A percentile compares a stretch with the other conserved stretches of the same genome.
Evolutionary conservation across 2,797 vertebrate genomes (phyloP).

Genomic region (Enteromius radiatus): DNA sequence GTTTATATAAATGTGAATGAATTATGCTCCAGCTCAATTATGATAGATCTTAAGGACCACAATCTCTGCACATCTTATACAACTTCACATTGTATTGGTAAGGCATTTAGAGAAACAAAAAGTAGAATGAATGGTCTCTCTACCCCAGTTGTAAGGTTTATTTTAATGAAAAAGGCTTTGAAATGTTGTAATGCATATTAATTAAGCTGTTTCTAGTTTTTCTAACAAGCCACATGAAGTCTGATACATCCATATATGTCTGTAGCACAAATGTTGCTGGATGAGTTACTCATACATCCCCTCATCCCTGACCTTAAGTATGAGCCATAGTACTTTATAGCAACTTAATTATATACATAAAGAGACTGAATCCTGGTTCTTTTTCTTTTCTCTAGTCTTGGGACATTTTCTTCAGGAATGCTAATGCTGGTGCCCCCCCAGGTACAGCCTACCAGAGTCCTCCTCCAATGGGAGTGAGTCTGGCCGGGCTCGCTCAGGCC

Average conservation of each 20-base stretch:
- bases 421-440: conserved; percentile 92
- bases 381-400: conserved; percentile 82
- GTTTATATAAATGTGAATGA: neutral
- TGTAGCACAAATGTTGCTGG: neutral
- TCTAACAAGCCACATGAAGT: neutral
- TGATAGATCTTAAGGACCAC: neutral
- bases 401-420: conserved; percentile 98
- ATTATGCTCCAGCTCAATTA: neutral
- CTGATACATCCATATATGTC: neutral
- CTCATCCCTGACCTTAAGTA: neutral
- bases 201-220: neutral
- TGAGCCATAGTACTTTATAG: no score
- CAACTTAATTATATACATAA: no score
- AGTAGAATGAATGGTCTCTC: neutral
- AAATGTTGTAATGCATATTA: neutral
- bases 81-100: neutral
- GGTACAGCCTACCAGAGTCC: conserved; percentile 96
- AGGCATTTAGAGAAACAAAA: neutral
- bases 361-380: neutral
- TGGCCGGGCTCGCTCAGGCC: conserved; percentile 79
- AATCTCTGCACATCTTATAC: neutral
- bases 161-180: neutral
- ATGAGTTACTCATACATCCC: neutral
- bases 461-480: conserved; percentile 80
- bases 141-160: neutral